Evolutionary conservation across 2,113 vertebrate species (phyloP), one percentile per base, ranked within the genome.

Genomic region (Pseudorhombus dupliciocellatus): DNA sequence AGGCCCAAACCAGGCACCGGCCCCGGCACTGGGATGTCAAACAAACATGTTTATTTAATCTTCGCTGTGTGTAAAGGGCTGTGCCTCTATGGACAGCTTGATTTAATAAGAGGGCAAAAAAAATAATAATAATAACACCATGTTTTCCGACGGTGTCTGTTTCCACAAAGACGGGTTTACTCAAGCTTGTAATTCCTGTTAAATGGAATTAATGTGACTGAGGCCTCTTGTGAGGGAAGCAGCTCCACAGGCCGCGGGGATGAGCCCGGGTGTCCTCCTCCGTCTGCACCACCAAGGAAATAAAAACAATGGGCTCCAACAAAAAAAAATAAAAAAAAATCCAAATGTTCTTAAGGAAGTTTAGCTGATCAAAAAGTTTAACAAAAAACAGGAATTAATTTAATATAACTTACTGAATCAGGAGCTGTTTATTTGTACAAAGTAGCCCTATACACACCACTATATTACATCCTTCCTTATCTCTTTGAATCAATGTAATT

Each of bases 11-110:
- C 79, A 83, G 85, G 70, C 73, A 81, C 30, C 51, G 68, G 65
- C 73, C 40, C 54, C 66, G 69, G 77, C 70, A 75, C 80, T 90
- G 77, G 77, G 66, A 89, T 70, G 85, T 87, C 88, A 90, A 93
- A 90, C 88, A 94, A 92, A 91, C 84, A 86, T 90, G 89, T 93
- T 92, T 90, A 89, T 92, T 80, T 89, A 91, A 87, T 81, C 80
- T 80, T 83, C 81, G 61, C 28, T 77, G 84, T 89, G 80, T 90
- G 88, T 74, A 73, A 78, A 89, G 89, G 82, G 70, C 54, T 71
- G 79, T 53, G 70, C 73, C 71, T 75, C 15, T 70, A 66, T 70
- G 71, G 56, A 81, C 59, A 50, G 50, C 48, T 24, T 66, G 67
- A 78, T 77, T 87, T 84, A 71, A 87, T 79, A 55, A 65, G 62